A percentile compares a stretch with the other conserved stretches of the same genome.
Evolutionary conservation across 1,140 invertebrate species (phyloP).

Genomic region (Hydropsyche tenuis): DNA sequence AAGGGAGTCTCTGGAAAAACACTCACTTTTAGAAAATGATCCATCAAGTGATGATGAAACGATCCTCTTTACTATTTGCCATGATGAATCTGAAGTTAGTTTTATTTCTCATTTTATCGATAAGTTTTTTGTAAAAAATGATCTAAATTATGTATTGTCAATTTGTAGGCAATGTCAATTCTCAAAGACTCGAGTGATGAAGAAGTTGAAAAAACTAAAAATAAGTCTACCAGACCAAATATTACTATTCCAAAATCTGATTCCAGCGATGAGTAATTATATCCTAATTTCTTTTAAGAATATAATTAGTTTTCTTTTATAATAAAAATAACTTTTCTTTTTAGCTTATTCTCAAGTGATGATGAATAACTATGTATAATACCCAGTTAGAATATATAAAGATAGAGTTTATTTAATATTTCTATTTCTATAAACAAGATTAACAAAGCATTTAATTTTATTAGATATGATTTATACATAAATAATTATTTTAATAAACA

Average conservation of each 20-base stretch:
- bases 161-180: too few species aligned
- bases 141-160: too few species aligned
- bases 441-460: too few species aligned
- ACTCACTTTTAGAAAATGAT: constrained; percentile 8
- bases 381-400: too few species aligned
- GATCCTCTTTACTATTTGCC: constrained; percentile 44
- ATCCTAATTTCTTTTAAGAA: not conserved
- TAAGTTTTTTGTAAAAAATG: too few species aligned
- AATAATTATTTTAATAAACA: too few species aligned
- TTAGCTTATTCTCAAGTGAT: too few species aligned
- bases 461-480: too few species aligned
- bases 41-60: constrained; percentile 44
- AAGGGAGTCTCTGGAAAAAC: not conserved
- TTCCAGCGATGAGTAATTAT: not conserved
- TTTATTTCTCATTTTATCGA: not conserved
- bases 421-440: too few species aligned
- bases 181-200: too few species aligned
- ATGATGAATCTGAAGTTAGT: constrained; percentile 38
- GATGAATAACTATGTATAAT: too few species aligned
- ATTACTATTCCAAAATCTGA: not conserved
- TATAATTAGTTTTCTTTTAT: not conserved
- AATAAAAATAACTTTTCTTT: constrained; percentile 1
- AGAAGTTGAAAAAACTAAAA: not conserved
- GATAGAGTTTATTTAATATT: too few species aligned
- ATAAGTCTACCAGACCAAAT: not conserved